Conservation (phyloP, 2,113 vertebrate species). For the Eurypyga helias region DNA sequence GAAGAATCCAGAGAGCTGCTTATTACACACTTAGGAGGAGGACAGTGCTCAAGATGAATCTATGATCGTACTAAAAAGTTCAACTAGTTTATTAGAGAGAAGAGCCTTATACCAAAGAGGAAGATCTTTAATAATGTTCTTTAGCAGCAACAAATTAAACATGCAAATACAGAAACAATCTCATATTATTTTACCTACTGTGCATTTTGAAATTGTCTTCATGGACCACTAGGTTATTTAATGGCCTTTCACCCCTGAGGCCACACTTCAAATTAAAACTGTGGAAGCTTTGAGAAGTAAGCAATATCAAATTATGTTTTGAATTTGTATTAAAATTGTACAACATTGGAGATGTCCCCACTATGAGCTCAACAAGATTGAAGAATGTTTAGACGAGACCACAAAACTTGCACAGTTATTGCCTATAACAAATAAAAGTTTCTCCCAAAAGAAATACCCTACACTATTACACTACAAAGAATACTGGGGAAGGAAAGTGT, state of each 20-base stretch:
- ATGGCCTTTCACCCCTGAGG: constrained; percentile 59
- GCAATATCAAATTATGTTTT: constrained; percentile 49
- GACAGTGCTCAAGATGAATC: background rate
- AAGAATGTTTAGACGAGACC: background rate
- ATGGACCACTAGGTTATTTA: constrained; percentile 65
- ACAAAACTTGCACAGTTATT: background rate
- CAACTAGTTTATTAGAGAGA: background rate
- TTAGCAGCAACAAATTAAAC: constrained; percentile 58
- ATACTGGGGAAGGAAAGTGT: background rate
- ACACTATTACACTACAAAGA: background rate
- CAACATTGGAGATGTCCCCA: background rate
- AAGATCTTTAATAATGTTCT: constrained; percentile 47
- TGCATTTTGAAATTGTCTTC: constrained; percentile 63
- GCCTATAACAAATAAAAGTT: background rate
- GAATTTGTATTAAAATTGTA: constrained; percentile 46
- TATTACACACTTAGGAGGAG: background rate
- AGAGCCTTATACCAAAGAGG: background rate
- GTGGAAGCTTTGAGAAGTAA: constrained; percentile 56
- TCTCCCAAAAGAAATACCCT: background rate
- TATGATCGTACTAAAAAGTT: background rate
- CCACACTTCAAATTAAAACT: constrained; percentile 61
- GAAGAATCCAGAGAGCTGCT: background rate
- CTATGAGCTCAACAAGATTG: background rate
- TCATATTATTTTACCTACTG: constrained; percentile 40
- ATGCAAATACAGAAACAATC: constrained; percentile 43